Percentiles rank a stretch among this genome's conserved stretches.
Conservation (phyloP, 2,113 vertebrate genomes). For the Meriones unguiculatus region DNA sequence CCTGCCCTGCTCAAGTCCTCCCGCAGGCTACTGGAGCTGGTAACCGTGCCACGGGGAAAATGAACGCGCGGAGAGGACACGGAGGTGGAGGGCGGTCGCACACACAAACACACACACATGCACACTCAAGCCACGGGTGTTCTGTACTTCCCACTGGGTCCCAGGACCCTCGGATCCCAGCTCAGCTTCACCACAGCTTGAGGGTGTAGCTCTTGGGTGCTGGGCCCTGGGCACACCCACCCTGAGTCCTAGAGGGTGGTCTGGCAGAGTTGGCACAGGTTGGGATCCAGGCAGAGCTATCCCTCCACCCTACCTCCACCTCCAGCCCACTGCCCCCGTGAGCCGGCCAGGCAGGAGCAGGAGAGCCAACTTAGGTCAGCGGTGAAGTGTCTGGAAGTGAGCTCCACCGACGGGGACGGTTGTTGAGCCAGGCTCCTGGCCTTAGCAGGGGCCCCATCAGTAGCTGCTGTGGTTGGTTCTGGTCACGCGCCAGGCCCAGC, state of each 20-base stretch:
- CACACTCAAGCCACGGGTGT: neutral
- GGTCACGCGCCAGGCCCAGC: neutral
- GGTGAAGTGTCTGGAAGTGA: neutral
- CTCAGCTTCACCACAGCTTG: neutral
- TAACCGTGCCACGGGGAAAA: neutral
- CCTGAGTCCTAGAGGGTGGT: neutral
- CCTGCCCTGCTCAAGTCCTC: neutral
- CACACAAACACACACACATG: neutral
- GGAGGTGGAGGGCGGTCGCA: neutral
- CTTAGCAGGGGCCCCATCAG: neutral
- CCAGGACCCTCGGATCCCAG: neutral
- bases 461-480: neutral
- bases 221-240: neutral
- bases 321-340: neutral
- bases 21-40: neutral
- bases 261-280: neutral
- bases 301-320: neutral
- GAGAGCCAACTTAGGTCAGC: neutral
- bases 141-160: neutral
- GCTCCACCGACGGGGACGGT: accelerated
- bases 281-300: neutral
- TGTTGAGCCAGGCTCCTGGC: neutral
- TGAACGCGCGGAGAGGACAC: neutral
- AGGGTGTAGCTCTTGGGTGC: neutral
- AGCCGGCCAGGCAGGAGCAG: neutral